A percentile compares a stretch with the other conserved stretches of the same genome.
Evolutionary conservation across 2,797 vertebrate genomes (phyloP).

Genomic region (Adrianichthys oophorus): DNA sequence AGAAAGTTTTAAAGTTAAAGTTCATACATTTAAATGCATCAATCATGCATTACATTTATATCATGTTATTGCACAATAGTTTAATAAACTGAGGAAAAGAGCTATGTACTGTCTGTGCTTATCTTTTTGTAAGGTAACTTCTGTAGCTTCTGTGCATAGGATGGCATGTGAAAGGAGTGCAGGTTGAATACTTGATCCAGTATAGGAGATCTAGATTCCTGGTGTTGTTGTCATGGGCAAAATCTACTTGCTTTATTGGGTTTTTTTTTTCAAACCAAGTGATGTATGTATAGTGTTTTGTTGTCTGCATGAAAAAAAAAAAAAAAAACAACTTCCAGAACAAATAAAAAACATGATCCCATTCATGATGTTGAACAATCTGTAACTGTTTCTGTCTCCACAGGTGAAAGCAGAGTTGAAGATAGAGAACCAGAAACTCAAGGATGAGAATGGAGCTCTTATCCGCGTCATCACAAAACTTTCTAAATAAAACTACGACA

Average conservation of each 20-base stretch:
- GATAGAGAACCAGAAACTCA: slow-evolving; percentile 92
- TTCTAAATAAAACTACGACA: slow-evolving; percentile 80
- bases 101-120: no score
- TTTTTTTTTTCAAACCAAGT: background rate
- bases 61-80: no score
- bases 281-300: background rate
- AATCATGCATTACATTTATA: no score
- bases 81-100: no score
- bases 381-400: slow-evolving; percentile 1
- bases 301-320: background rate
- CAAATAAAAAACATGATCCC: background rate
- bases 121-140: no score
- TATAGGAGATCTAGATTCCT: no score
- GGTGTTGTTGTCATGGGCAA: no score
- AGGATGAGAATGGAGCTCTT: slow-evolving; percentile 93
- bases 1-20: no score
- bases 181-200: no score
- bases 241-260: background rate
- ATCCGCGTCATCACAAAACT: slow-evolving; percentile 95
- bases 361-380: background rate
- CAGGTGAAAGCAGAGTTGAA: slow-evolving; percentile 90
- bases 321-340: background rate
- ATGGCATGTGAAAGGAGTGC: no score
- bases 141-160: no score
- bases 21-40: no score